Percentiles rank a stretch among this genome's conserved stretches.
Evolutionary conservation across 2,888 invertebrate species (phyloP).

Genomic region (Hirtodrosophila confusa): DNA sequence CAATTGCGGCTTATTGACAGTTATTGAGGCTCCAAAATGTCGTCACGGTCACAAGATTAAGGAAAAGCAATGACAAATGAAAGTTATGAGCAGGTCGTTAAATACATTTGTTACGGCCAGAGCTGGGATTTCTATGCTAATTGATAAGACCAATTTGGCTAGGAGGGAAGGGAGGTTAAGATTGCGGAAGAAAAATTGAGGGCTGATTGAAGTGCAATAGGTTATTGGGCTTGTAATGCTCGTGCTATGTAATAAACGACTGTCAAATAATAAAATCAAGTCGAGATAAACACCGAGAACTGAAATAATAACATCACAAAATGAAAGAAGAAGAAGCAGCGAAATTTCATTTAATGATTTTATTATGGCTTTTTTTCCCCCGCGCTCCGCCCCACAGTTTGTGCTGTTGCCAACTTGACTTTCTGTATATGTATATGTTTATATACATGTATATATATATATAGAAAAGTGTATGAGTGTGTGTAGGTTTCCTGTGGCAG

Average conservation of each 20-base stretch:
- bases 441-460: not conserved
- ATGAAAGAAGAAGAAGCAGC: conserved; percentile 1
- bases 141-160: conserved; percentile 22
- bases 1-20: conserved; percentile 17
- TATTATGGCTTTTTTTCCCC: conserved; percentile 45
- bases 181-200: too few relatives aligned
- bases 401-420: conserved; percentile 31
- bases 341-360: conserved; percentile 65
- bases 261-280: conserved; percentile 58
- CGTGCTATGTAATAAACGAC: conserved; percentile 41
- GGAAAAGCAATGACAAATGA: conserved; percentile 51
- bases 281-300: conserved; percentile 30
- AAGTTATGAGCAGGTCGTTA: conserved; percentile 47
- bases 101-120: conserved; percentile 34
- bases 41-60: conserved; percentile 31
- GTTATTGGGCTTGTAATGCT: conserved; percentile 24
- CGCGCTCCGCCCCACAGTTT: not conserved
- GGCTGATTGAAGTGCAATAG: conserved; percentile 39
- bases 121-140: conserved; percentile 26
- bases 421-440: conserved; percentile 4
- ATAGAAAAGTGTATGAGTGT: conserved; percentile 5
- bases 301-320: conserved; percentile 36
- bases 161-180: too few relatives aligned
- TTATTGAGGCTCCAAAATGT: conserved; percentile 13
- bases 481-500: conserved; percentile 42